A percentile compares a stretch with the other conserved stretches of the same genome.
Conservation (phyloP, 2,888 invertebrate species). For the Trachelus troglodyta region DNA sequence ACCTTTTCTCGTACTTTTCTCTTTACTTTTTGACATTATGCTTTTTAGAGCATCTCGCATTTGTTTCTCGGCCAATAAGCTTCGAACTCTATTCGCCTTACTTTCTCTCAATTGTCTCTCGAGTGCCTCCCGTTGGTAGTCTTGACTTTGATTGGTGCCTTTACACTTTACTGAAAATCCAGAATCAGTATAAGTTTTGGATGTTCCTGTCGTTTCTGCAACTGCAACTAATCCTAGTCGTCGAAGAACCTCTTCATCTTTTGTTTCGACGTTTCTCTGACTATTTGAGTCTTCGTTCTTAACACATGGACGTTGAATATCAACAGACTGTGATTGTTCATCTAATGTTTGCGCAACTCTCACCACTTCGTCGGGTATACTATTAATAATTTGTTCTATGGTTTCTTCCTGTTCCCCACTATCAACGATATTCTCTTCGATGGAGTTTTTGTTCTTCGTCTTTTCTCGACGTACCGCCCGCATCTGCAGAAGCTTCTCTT, state of each 20-base stretch:
- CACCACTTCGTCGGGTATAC: conserved; percentile 53
- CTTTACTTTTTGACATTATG: conserved; percentile 46
- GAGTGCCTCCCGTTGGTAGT: conserved; percentile 45
- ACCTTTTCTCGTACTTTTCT: conserved; percentile 33
- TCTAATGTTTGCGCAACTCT: conserved; percentile 34
- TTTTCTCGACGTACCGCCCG: conserved; percentile 51
- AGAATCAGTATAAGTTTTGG: conserved; percentile 31
- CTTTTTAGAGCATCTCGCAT: conserved; percentile 57
- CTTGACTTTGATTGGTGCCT: conserved; percentile 32
- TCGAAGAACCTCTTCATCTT: conserved; percentile 54
- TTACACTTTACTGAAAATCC: conserved; percentile 30
- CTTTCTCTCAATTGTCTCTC: conserved; percentile 57
- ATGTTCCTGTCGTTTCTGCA: conserved; percentile 38
- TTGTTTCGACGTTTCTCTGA: not conserved
- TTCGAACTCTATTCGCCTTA: conserved; percentile 56
- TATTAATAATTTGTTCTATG: conserved; percentile 55
- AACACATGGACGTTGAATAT: too few species aligned
- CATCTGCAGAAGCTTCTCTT: conserved; percentile 51
- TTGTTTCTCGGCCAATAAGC: conserved; percentile 56
- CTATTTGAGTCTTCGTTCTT: too few species aligned
- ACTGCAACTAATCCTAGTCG: conserved; percentile 52
- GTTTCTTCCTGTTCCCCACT: conserved; percentile 41
- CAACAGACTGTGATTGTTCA: not conserved
- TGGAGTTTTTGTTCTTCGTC: conserved; percentile 32
- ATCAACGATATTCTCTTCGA: conserved; percentile 6